These are phyloP conservation scores for Volucella bombylans DNA, from an alignment of 2,888 invertebrate genomes.

Conservation along the genomic window DNA sequence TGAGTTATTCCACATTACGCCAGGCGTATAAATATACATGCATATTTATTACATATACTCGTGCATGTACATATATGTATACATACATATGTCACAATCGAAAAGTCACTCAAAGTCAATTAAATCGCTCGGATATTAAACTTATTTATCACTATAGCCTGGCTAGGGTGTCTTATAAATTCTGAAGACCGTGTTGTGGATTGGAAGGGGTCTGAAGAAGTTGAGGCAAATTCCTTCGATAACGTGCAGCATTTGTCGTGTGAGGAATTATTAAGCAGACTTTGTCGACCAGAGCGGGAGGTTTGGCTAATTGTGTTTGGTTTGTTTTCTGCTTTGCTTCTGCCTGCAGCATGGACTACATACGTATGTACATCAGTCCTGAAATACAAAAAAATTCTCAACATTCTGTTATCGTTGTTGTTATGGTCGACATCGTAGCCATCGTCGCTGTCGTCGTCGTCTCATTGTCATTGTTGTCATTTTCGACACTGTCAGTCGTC, in stretches of 20 bases:
- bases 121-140: constrained; percentile 30
- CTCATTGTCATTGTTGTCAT: constrained; percentile 2
- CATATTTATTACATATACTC: constrained; percentile 2
- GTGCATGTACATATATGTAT: too few relatives aligned
- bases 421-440: constrained; percentile 31
- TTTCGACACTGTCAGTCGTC: too few relatives aligned
- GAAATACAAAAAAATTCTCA: background rate
- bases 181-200: background rate
- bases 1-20: background rate
- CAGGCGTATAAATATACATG: background rate
- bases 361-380: background rate
- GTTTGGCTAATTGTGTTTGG: constrained; percentile 52
- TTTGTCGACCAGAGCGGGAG: background rate
- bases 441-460: constrained; percentile 29
- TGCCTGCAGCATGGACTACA: background rate
- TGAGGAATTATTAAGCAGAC: constrained; percentile 43
- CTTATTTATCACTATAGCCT: background rate
- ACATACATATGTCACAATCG: constrained; percentile 19
- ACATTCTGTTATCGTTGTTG: constrained; percentile 28
- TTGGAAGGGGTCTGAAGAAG: too few relatives aligned
- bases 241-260: constrained; percentile 13
- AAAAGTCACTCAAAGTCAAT: constrained; percentile 47
- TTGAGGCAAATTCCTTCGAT: background rate
- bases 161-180: background rate
- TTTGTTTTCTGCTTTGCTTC: constrained; percentile 24